These are phyloP conservation scores for Atherinomorus stipes DNA, from an alignment of 2,113 vertebrate genomes.

Conservation along the genomic window DNA sequence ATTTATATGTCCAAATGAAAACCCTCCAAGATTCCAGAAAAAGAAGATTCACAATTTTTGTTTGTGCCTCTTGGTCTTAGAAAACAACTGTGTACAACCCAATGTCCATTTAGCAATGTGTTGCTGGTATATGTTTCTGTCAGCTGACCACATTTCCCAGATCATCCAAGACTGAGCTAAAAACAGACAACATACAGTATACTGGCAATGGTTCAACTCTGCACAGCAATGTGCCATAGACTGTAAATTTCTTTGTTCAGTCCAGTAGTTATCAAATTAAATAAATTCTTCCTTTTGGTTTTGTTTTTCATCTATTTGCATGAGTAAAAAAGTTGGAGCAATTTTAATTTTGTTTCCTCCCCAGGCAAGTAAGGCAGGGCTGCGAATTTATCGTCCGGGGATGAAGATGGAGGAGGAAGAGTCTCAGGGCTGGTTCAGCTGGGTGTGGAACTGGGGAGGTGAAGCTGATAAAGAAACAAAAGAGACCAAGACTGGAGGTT, in stretches of 20 bases:
- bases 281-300: no score
- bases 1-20: not conserved
- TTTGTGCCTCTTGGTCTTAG: not conserved
- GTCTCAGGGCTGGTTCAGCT: constrained; percentile 91
- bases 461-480: constrained; percentile 69
- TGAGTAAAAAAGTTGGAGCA: not conserved
- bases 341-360: constrained; percentile 5
- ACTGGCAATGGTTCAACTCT: not conserved
- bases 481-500: constrained; percentile 89
- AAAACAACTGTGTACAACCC: not conserved
- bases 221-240: not conserved
- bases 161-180: not conserved
- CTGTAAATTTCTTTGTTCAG: no score
- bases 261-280: no score
- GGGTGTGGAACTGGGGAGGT: constrained; percentile 93
- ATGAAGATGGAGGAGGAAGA: constrained; percentile 89
- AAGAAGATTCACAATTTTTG: not conserved
- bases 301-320: not conserved
- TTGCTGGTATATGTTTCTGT: not conserved
- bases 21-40: no score
- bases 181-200: not conserved
- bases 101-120: not conserved
- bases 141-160: not conserved
- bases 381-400: constrained; percentile 90
- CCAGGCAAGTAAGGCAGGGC: constrained; percentile 91